Evolutionary conservation across 64 coral and sea anemone species (phyloP), one percentile per base, ranked within the genome.

Genomic region (Dendronephthya gigantea): DNA sequence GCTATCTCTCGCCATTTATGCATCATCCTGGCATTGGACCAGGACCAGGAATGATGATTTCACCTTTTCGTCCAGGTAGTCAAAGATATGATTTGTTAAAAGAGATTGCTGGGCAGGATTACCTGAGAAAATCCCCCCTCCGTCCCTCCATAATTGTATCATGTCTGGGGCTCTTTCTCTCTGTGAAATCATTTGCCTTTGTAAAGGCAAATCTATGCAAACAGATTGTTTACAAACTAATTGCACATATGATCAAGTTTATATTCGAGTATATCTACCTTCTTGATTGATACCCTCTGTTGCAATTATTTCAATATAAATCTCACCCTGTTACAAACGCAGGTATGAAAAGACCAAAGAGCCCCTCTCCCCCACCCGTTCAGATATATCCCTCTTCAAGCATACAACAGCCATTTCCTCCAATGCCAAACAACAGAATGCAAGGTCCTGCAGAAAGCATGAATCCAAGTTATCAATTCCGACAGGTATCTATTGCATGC

Each of bases 401-500:
- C 41, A 11, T 45, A 45, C 72, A 39, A 9, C 4, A 29, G 1
- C 25, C 72, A 35, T 79, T 79, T 35, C 72, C 30, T 12, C 72
- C 72, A 29, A 29, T 79, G 72, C 2, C 30, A 9, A 4, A 4
- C 41, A 79, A 79, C 72, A 39, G 32, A 29, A 39, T 39, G 30
- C 72, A 0, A 33, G 72, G 13, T 29, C 72, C 8, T 17, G 34
- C 72, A 35, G 72, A 79, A 36, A 79, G 2, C 32, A 35, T 79
- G 72, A 79, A 39, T 34, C 32, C 72, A 36, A 33, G 27, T 79
- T 34, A 39, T 36, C 72, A 29, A 28, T 39, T 79, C 36, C 36
- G 37, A 79, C 72, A 79, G 72, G 32, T 79, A 39, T 79, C 36
- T 79, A 19, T n/a, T n/a, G n/a, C n/a, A n/a, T n/a, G n/a, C n/a